Evolutionary conservation across 2,888 invertebrate species (phyloP).

Genomic region (Epistrophella euchroma): DNA sequence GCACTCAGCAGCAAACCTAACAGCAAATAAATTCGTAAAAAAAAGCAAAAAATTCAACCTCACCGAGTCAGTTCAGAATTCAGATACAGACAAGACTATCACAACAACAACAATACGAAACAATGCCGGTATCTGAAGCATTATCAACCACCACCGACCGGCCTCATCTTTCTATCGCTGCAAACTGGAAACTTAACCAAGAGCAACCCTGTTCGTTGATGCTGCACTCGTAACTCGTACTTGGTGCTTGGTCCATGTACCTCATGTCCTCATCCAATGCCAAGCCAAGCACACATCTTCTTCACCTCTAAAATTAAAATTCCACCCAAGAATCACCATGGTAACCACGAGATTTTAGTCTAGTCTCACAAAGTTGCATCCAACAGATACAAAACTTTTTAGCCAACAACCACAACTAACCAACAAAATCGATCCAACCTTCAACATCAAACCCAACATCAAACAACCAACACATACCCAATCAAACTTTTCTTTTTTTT

Average conservation of each 20-base stretch:
- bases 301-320: conserved; percentile 47
- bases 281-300: conserved; percentile 41
- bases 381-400: conserved; percentile 43
- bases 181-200: conserved; percentile 19
- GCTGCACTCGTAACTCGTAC: conserved; percentile 33
- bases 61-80: conserved; percentile 47
- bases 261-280: conserved; percentile 47
- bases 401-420: conserved; percentile 4
- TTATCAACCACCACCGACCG: conserved; percentile 33
- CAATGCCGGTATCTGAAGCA: conserved; percentile 56
- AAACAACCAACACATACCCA: conserved; percentile 12
- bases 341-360: conserved; percentile 57
- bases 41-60: conserved; percentile 21
- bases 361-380: neutral
- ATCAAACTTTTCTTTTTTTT: conserved; percentile 37
- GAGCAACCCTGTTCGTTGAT: conserved; percentile 56
- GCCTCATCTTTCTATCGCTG: conserved; percentile 1
- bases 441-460: conserved; percentile 28
- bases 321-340: conserved; percentile 67
- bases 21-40: conserved; percentile 30
- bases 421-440: conserved; percentile 13
- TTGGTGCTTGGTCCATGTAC: conserved; percentile 50
- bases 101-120: conserved; percentile 55
- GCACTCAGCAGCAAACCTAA: conserved; percentile 38
- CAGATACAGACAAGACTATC: conserved; percentile 17